These are phyloP conservation scores for Willowsia nigromaculata DNA, from an alignment of 2,888 invertebrate genomes.

Conservation along the genomic window DNA sequence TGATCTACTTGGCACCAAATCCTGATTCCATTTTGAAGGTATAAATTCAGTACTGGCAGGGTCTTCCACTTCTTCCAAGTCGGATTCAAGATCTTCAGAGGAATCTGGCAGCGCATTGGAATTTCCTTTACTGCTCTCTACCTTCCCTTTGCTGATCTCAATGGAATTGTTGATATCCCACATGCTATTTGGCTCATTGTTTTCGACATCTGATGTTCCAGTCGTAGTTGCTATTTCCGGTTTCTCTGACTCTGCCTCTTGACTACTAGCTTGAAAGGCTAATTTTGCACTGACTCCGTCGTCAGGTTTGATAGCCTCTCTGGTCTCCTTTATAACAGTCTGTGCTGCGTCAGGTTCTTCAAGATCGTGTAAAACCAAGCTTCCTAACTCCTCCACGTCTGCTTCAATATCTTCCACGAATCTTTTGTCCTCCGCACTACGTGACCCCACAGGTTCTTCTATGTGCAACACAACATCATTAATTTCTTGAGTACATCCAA, in stretches of 20 bases:
- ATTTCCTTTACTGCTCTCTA: neutral
- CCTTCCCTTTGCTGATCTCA: conserved; percentile 40
- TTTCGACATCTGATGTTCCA: neutral
- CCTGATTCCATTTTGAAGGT: conserved; percentile 78
- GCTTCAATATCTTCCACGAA: conserved; percentile 75
- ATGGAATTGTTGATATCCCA: conserved; percentile 68
- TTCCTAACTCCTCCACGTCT: conserved; percentile 74
- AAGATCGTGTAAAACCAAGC: conserved; percentile 76
- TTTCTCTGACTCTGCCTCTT: neutral
- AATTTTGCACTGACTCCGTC: conserved; percentile 63
- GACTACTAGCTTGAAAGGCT: conserved; percentile 58
- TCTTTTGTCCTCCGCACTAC: conserved; percentile 55
- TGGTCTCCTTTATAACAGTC: conserved; percentile 65
- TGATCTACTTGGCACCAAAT: conserved; percentile 75
- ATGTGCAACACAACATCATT: too few relatives aligned
- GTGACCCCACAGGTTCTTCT: conserved; percentile 4
- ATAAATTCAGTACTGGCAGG: conserved; percentile 69
- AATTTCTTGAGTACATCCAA: too few relatives aligned
- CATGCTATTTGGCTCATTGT: neutral
- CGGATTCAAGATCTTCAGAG: conserved; percentile 5
- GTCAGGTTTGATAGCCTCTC: conserved; percentile 57
- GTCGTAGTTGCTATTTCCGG: neutral
- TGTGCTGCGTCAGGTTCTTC: conserved; percentile 67
- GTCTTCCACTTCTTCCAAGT: conserved; percentile 52
- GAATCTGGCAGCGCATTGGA: neutral